Evolutionary conservation across 2,113 vertebrate genomes (phyloP).

Genomic region (Sander lucioperca): DNA sequence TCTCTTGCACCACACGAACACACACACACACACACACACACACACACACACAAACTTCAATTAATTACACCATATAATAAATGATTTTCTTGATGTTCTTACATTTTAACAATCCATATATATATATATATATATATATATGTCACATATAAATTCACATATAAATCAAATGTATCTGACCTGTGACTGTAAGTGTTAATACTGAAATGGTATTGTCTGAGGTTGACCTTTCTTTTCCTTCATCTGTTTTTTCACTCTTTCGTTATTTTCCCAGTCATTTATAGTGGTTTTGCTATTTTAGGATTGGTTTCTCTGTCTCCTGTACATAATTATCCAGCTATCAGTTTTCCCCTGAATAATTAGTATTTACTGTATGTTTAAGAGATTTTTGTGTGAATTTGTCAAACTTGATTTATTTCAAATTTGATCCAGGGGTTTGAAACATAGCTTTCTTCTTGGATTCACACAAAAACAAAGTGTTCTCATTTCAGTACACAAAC

Average conservation of each 20-base stretch:
- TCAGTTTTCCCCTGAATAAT: not conserved
- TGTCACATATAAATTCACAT: conserved; percentile 13
- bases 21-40: conserved; percentile 22
- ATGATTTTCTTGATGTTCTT: conserved; percentile 38
- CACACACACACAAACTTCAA: conserved; percentile 1
- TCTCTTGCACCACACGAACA: conserved; percentile 46
- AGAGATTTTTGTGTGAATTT: not conserved
- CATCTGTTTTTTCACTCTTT: not conserved
- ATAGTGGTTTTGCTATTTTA: not conserved
- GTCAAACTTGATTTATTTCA: not conserved
- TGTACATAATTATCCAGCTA: not conserved
- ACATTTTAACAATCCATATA: not conserved
- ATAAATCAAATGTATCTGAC: not conserved
- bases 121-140: no score
- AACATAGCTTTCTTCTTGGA: conserved; percentile 3
- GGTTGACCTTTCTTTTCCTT: conserved; percentile 17
- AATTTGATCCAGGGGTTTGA: not conserved
- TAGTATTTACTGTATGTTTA: not conserved
- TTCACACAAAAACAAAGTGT: conserved; percentile 12
- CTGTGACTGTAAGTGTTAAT: conserved; percentile 8
- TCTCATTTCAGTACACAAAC: conserved; percentile 3
- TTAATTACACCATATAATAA: conserved; percentile 20
- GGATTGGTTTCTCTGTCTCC: not conserved
- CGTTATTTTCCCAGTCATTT: no score
- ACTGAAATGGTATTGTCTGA: not conserved